Conservation (phyloP, 2,888 invertebrate species). For the Eilema griseolum region DNA sequence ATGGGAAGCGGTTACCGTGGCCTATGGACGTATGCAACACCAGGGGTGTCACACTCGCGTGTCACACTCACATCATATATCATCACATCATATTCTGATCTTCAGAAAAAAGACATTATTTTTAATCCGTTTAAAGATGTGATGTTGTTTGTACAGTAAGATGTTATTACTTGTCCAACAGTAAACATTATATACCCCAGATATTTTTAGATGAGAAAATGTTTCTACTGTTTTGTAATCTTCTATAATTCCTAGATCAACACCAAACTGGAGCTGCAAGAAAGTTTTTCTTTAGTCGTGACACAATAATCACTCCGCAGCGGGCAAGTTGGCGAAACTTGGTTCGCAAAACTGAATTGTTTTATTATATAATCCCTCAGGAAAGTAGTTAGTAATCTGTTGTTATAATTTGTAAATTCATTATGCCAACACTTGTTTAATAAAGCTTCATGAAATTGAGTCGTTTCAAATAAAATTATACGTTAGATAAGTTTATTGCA, state of each 20-base stretch:
- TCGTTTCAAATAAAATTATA: neutral
- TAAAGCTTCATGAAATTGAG: slow-evolving; percentile 9
- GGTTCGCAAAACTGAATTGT: slow-evolving; percentile 28
- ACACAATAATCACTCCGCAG: slow-evolving; percentile 35
- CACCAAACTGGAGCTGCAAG: slow-evolving; percentile 19
- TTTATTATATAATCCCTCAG: slow-evolving; percentile 38
- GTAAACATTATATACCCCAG: neutral
- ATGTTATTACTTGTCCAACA: neutral
- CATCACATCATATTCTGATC: no score
- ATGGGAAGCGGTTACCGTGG: no score
- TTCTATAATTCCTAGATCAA: slow-evolving; percentile 17
- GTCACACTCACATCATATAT: no score
- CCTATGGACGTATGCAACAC: no score
- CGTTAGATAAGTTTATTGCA: neutral
- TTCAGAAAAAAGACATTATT: no score
- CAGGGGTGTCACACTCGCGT: no score
- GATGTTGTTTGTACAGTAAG: neutral
- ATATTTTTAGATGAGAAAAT: neutral
- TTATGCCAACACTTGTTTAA: slow-evolving; percentile 16
- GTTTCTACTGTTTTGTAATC: slow-evolving; percentile 4
- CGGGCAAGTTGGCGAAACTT: slow-evolving; percentile 39
- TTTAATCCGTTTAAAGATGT: neutral
- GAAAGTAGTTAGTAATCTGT: slow-evolving; percentile 31
- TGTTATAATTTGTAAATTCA: slow-evolving; percentile 32
- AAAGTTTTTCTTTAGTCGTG: slow-evolving; percentile 24